Evolutionary conservation across 2,113 vertebrate species (phyloP), one percentile per base, ranked within the genome.

Genomic region (Mesoclemmys tuberculata): DNA sequence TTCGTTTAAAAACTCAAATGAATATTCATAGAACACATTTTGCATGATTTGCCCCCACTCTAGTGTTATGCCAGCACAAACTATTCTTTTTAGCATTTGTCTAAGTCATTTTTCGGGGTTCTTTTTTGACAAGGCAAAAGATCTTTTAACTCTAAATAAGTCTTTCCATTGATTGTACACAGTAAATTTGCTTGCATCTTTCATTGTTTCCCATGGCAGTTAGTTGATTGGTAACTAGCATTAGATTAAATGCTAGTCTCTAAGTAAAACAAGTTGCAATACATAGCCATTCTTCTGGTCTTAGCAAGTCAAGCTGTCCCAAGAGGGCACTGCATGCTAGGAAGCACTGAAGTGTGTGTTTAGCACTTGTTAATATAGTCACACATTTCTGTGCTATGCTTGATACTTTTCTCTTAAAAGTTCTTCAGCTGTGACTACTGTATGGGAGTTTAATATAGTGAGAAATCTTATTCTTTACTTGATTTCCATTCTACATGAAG

Each of bases 201-300:
- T 71, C 38, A n/a, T 71, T 38, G 64, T 71, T 38, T 71, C 64
- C 35, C 4, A 3, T 71, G 64, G 64, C 35, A 38, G 18, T 38
- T 19, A 71, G 19, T 71, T 71, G 35, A 71, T 38, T 5, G 21
- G 35, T 71, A 71, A 77, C 7, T 29, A 74, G 2, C 35, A 38
- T 79, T 85, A 0, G 0, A 82, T 0, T 0, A 95, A 85, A 58
- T 75, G 26, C 26, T 95, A 5, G 7, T 2, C 38, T 49, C 64
- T 22, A 64, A 27, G 27, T 88, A 84, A 68, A 90, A 29, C 1
- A 4, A 61, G 10, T 31, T 49, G 2, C 13, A 38, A 27, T 87
- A 27, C 11, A 91, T 4, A 41, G 74, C n/a, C 22, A 22, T 92
- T 94, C 83, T 19, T 79, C 80, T 64, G 74, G 51, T 46, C 10